These are phyloP conservation scores for Epistrophe grossulariae DNA, from an alignment of 2,888 invertebrate species.

Conservation along the genomic window DNA sequence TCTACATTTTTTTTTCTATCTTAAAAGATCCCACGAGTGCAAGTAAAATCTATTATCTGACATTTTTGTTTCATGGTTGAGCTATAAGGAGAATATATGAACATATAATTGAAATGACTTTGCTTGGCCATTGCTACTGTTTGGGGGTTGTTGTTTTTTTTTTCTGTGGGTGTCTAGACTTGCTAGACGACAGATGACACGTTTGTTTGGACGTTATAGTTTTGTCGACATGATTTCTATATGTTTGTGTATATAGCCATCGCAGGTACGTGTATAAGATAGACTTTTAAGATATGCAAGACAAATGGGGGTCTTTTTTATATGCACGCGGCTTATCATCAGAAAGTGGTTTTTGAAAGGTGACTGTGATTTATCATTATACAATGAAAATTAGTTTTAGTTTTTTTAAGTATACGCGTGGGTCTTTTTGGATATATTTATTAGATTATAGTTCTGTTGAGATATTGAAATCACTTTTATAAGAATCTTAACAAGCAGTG, in stretches of 20 bases:
- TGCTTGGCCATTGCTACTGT: conserved; percentile 38
- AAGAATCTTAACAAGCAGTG: conserved; percentile 33
- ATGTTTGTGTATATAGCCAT: background rate
- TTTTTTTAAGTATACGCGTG: conserved; percentile 14
- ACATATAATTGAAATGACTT: conserved; percentile 69
- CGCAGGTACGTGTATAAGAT: conserved; percentile 3
- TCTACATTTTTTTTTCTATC: conserved; percentile 6
- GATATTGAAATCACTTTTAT: conserved; percentile 10
- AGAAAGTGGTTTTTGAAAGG: conserved; percentile 47
- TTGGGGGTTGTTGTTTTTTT: background rate
- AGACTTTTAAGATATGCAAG: conserved; percentile 31
- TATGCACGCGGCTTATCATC: conserved; percentile 36
- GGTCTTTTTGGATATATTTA: conserved; percentile 16
- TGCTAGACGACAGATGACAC: conserved; percentile 31
- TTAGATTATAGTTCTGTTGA: conserved; percentile 22
- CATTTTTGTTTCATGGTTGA: conserved; percentile 39
- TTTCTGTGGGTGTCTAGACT: conserved; percentile 65
- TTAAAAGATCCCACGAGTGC: conserved; percentile 35
- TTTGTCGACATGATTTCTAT: conserved; percentile 23
- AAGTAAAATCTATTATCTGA: conserved; percentile 31
- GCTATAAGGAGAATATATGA: background rate
- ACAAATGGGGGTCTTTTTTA: conserved; percentile 40
- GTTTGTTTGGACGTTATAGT: conserved; percentile 38
- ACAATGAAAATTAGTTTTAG: conserved; percentile 48
- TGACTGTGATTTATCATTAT: conserved; percentile 64